Conservation (phyloP, 2,797 vertebrate genomes). For the Sciurus vulgaris region DNA sequence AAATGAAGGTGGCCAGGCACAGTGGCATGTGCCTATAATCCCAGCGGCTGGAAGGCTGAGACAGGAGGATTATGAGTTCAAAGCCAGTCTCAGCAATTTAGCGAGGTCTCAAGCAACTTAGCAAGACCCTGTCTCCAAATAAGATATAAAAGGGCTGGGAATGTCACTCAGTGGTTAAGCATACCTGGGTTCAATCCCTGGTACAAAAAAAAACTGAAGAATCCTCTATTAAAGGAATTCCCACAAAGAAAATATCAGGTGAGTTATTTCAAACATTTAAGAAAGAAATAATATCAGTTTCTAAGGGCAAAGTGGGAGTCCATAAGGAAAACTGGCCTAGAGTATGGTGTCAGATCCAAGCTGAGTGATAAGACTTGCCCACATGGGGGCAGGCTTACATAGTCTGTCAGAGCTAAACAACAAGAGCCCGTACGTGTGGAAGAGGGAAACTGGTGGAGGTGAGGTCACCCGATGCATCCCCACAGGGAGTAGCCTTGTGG, state of each 20-base stretch:
- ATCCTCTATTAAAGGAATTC: background rate
- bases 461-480: background rate
- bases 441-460: background rate
- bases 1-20: too few relatives aligned
- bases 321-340: too few relatives aligned
- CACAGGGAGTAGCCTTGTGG: background rate
- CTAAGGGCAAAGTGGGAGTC: background rate
- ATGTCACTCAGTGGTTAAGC: too few relatives aligned
- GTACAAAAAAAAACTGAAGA: background rate
- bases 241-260: background rate
- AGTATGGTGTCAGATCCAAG: background rate
- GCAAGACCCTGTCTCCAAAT: too few relatives aligned
- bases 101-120: too few relatives aligned
- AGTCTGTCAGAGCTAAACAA: background rate
- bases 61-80: too few relatives aligned
- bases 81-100: too few relatives aligned
- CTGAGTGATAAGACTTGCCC: background rate
- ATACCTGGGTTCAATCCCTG: too few relatives aligned
- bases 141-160: too few relatives aligned
- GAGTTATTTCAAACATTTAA: background rate
- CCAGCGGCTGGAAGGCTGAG: too few relatives aligned
- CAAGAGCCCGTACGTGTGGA: background rate
- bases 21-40: too few relatives aligned
- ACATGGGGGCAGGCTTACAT: slow-evolving; percentile 18
- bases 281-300: background rate